Conservation (phyloP, 2,113 vertebrate genomes). For the Regulus satrapa region DNA sequence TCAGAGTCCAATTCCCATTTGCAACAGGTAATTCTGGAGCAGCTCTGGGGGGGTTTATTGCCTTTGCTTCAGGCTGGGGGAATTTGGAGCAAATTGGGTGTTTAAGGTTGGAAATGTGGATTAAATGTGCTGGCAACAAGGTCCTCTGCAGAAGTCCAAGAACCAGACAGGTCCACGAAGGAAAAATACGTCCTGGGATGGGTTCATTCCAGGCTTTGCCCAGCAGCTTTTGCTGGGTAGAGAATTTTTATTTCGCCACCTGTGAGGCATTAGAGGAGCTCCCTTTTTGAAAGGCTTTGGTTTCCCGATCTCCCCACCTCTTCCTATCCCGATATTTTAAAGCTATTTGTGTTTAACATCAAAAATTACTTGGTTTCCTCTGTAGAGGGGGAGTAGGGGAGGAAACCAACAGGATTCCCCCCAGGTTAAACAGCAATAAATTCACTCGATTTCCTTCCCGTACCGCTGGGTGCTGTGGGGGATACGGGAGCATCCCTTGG, state of each 20-base stretch:
- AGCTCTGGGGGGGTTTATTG: background rate
- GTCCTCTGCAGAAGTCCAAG: background rate
- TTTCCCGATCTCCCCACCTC: background rate
- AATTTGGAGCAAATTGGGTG: background rate
- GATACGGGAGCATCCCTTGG: background rate
- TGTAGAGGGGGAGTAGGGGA: background rate
- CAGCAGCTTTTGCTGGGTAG: background rate
- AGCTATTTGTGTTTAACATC: background rate
- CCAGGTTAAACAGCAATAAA: background rate
- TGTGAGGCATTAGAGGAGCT: rapidly evolving
- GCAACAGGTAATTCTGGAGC: background rate
- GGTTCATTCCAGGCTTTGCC: background rate
- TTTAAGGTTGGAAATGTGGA: background rate
- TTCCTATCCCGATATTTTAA: background rate
- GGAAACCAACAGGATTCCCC: background rate
- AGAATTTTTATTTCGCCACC: background rate
- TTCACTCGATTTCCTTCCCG: rapidly evolving
- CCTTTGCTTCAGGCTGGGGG: background rate
- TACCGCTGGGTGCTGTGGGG: rapidly evolving
- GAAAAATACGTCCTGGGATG: rapidly evolving
- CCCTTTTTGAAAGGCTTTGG: rapidly evolving
- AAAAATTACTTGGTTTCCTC: background rate
- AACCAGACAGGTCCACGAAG: background rate
- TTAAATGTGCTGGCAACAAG: background rate
- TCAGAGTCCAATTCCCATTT: background rate